These are phyloP conservation scores for Clarias laeviceps DNA, from an alignment of 2,797 vertebrate species.

Conservation along the genomic window DNA sequence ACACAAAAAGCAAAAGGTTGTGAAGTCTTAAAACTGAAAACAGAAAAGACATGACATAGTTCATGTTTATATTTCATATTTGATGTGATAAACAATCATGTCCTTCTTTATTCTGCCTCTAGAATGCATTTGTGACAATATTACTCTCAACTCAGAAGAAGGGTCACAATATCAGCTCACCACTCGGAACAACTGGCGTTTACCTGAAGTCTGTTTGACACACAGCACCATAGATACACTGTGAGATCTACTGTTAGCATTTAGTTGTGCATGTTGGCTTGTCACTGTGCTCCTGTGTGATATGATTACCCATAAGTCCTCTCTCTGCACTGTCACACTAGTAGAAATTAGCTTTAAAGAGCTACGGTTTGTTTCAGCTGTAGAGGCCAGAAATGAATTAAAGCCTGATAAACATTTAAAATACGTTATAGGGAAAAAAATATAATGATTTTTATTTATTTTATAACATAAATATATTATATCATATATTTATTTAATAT, in stretches of 20 bases:
- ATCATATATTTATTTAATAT: neutral
- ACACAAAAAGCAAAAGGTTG: neutral
- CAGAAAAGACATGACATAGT: neutral
- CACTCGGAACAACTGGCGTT: neutral
- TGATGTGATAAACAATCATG: neutral
- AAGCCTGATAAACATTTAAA: neutral
- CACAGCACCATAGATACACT: neutral
- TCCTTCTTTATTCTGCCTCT: neutral
- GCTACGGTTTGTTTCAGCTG: neutral
- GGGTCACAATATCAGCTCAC: neutral
- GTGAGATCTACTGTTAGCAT: neutral
- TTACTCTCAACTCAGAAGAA: neutral
- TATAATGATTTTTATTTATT: neutral
- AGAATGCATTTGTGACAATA: neutral
- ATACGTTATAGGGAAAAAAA: neutral
- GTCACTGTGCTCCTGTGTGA: constrained; percentile 13
- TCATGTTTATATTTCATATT: neutral
- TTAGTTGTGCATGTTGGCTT: neutral
- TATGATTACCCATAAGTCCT: constrained; percentile 14
- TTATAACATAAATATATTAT: too few relatives aligned
- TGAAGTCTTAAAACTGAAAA: neutral
- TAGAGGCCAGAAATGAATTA: neutral
- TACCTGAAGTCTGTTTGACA: neutral
- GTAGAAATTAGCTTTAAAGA: neutral
- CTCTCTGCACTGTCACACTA: neutral